Conservation (phyloP, 2,797 vertebrate genomes). For the Chelonia mydas region DNA sequence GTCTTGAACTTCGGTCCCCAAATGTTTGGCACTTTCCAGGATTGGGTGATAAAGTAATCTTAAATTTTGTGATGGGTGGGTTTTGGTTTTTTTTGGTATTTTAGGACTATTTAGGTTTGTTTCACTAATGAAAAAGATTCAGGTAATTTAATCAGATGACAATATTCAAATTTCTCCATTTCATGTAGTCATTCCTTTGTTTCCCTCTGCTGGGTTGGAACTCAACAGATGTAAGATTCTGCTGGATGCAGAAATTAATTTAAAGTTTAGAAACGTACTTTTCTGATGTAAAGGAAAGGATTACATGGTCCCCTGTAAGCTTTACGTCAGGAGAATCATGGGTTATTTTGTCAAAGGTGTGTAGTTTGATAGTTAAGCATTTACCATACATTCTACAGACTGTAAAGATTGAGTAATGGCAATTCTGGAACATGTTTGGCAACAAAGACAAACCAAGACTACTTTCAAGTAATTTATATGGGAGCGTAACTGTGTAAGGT, state of each 20-base stretch:
- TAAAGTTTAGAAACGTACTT: background rate
- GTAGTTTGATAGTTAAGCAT: background rate
- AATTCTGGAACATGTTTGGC: background rate
- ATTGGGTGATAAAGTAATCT: background rate
- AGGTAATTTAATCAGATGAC: background rate
- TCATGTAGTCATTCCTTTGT: background rate
- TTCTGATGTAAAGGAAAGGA: background rate
- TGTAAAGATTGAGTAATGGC: background rate
- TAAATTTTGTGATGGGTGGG: background rate
- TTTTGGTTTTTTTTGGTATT: background rate
- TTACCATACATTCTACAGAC: background rate
- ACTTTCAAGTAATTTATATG: background rate
- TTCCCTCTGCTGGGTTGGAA: background rate
- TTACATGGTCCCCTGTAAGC: fast-evolving
- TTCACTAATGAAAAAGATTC: background rate
- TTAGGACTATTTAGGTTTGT: background rate
- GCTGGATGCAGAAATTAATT: background rate
- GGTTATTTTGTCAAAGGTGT: background rate
- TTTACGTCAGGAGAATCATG: background rate
- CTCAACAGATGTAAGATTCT: fast-evolving
- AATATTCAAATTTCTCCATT: background rate
- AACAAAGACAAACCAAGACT: background rate
- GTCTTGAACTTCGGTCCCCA: background rate
- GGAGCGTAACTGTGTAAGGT: background rate
- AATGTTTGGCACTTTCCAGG: background rate